Percentiles rank a stretch among this genome's conserved stretches.
These are phyloP conservation scores for Spinus pinus DNA, from an alignment of 2,797 vertebrate species.

Conservation along the genomic window DNA sequence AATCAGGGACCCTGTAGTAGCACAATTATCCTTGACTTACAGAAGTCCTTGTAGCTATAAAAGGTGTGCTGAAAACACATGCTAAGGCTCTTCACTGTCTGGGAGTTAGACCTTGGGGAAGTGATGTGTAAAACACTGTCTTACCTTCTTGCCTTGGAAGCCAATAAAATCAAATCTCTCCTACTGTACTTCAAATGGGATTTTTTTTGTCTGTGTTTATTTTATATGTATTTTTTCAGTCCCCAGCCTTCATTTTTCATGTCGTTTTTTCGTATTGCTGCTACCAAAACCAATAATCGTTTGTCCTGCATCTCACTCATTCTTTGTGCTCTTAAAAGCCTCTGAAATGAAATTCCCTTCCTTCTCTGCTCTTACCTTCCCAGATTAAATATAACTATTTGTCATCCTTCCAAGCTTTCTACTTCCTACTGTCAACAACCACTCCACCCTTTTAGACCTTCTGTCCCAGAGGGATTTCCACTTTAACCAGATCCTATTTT, in stretches of 20 bases:
- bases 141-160: not conserved
- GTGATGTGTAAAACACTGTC: not conserved
- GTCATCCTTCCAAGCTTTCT: slow-evolving; percentile 36
- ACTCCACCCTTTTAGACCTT: not conserved
- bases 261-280: slow-evolving; percentile 34
- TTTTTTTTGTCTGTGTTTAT: not conserved
- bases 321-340: slow-evolving; percentile 40
- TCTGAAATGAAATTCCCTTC: slow-evolving; percentile 42
- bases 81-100: not conserved
- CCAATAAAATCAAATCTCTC: not conserved
- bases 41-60: not conserved
- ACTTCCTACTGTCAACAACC: slow-evolving; percentile 26
- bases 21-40: not conserved
- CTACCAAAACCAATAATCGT: slow-evolving; percentile 36
- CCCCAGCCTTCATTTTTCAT: slow-evolving; percentile 25
- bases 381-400: slow-evolving; percentile 47
- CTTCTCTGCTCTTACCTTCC: slow-evolving; percentile 28
- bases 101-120: not conserved
- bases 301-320: slow-evolving; percentile 35
- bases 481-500: slow-evolving; percentile 6
- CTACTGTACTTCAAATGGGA: not conserved
- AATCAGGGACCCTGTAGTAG: not conserved
- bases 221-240: not conserved
- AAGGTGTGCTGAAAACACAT: not conserved
- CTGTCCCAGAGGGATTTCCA: not conserved